phyloP scores from a whole-genome alignment of 2,888 invertebrate species.

The Vandiemenella viatica region DNA sequence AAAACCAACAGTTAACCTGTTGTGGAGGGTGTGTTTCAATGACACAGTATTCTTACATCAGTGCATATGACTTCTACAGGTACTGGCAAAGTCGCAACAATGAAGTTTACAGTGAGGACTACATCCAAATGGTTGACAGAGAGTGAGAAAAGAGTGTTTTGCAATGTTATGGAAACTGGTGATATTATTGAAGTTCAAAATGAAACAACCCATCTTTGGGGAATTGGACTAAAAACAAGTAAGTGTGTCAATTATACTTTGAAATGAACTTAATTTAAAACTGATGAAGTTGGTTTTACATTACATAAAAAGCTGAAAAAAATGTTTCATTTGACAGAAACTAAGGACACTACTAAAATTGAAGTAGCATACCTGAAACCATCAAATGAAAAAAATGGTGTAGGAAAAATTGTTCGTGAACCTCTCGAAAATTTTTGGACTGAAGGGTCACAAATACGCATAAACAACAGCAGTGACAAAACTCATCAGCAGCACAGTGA shows the following conservation, averaged over 20 bases:
- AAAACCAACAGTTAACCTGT: not conserved
- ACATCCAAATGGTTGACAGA: slow-evolving; percentile 62
- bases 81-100: not conserved
- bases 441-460: slow-evolving; percentile 48
- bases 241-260: not conserved
- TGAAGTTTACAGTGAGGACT: slow-evolving; percentile 19
- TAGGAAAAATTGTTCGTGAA: slow-evolving; percentile 20
- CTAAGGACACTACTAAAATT: slow-evolving; percentile 6
- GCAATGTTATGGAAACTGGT: slow-evolving; percentile 55
- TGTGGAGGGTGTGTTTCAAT: not conserved
- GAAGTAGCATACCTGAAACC: slow-evolving; percentile 18
- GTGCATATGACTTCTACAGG: not conserved
- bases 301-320: not conserved
- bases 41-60: not conserved
- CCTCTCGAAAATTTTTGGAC: slow-evolving; percentile 51
- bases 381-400: not conserved
- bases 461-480: slow-evolving; percentile 58
- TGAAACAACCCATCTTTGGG: slow-evolving; percentile 45
- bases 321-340: not conserved
- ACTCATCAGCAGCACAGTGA: slow-evolving; percentile 49
- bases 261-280: not conserved
- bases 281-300: not conserved
- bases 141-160: slow-evolving; percentile 52
- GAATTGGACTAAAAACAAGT: slow-evolving; percentile 43
- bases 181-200: slow-evolving; percentile 50